Base-by-base conservation (phyloP, 2,113 vertebrate species). In the Rhinoderma darwinii region DNA sequence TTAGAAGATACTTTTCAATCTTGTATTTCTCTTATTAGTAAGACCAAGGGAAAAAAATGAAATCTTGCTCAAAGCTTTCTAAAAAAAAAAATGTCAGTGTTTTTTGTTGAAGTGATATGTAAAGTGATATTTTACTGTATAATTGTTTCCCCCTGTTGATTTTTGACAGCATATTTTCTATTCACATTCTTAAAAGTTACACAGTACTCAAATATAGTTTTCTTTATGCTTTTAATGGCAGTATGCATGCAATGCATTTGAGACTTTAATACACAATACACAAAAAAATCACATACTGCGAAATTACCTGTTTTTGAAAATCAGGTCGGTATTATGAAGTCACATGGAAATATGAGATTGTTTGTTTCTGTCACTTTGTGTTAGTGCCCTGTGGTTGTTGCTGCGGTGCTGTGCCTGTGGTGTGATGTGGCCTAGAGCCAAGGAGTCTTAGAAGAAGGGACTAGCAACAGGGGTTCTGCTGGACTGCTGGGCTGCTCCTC, bases 1-100 rank as follows among this genome's bases (percentile, higher is more conserved):
- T 86, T 86, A 86, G 84, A 86, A 86, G 84, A 79, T 80, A 72
- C 75, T 79, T 79, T 79, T 86, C 84, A 86, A 79, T 86, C 75
- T 79, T 79, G 44, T 86, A 80, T 86, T 79, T 80, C 84, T 86
- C 61, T 80, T 86, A 54, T 80, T 80, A 80, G 76, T 39, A 80
- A 44, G 63, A 79, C 32, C 76, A 73, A 86, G 59, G 47, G 50
- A 32, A n/a, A 37, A 27, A 74, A 74, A 56, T 25, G 68, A 56
- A 74, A 73, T 84, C 70, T 61, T 84, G 83, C 83, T 84, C 47
- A 73, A 43, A 84, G 83, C 83, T 44, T 56, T 59, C 25, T 76
- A 61, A 76, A 73, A 84, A 75, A 76, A 32, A 84, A 75, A 76
- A 32, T 84, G 83, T 75, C 51, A 41, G 47, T 59, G 83, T 59